A percentile compares a stretch with the other conserved stretches of the same genome.
Conservation (phyloP, 2,113 vertebrate species). For the Helogale parvula region DNA sequence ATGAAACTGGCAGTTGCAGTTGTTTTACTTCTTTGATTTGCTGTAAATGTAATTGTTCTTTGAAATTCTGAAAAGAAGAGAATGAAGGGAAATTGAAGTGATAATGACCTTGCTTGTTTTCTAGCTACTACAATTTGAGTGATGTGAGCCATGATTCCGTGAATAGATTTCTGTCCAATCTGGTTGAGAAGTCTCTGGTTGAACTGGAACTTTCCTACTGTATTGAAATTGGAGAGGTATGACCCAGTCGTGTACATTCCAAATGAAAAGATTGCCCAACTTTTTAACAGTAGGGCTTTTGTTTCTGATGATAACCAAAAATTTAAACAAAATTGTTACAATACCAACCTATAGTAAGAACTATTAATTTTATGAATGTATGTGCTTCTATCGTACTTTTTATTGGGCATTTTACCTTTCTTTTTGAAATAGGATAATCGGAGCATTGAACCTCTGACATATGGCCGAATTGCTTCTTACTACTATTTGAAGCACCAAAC, state of each 20-base stretch:
- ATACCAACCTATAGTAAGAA: background rate
- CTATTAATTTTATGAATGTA: conserved; percentile 4
- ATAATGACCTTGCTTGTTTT: conserved; percentile 75
- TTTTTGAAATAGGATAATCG: conserved; percentile 89
- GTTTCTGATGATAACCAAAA: background rate
- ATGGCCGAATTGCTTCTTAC: conserved; percentile 95
- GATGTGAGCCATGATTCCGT: conserved; percentile 94
- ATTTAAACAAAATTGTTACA: background rate
- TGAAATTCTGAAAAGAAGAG: conserved; percentile 9
- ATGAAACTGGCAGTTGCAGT: background rate
- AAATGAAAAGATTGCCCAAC: background rate
- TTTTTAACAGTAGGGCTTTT: conserved; percentile 7
- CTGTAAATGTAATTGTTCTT: background rate
- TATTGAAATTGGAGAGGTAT: conserved; percentile 95
- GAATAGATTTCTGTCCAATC: conserved; percentile 94
- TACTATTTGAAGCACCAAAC: conserved; percentile 98
- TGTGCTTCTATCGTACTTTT: background rate
- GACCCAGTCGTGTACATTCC: conserved; percentile 53
- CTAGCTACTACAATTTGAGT: conserved; percentile 96
- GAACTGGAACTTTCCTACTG: conserved; percentile 96
- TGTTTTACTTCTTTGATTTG: conserved; percentile 32
- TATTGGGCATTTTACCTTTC: background rate
- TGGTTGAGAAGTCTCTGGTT: conserved; percentile 93
- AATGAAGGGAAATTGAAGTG: background rate
- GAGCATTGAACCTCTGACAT: conserved; percentile 91